phyloP scores from a whole-genome alignment of 2,113 vertebrate genomes.

The Formicarius rufipectus region DNA sequence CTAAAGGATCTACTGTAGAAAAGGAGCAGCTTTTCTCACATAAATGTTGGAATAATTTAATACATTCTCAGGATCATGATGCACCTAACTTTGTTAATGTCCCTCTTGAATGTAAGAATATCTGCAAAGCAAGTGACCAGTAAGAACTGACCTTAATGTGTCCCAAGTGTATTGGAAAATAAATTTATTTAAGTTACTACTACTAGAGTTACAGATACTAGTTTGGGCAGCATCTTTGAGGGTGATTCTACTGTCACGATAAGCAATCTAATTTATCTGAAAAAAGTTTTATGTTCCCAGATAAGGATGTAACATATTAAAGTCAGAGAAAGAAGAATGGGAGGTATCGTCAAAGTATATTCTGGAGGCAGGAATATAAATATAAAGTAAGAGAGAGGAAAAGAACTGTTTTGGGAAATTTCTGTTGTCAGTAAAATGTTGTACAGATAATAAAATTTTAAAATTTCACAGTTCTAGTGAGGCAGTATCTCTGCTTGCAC shows the following conservation, averaged over 20 bases:
- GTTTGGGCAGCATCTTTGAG: not conserved
- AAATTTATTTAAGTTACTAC: not conserved
- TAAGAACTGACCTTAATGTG: not conserved
- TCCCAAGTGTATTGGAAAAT: not conserved
- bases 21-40: not conserved
- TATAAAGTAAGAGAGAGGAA: not conserved
- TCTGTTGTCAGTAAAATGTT: not conserved
- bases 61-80: not conserved
- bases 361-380: not conserved
- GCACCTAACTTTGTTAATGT: not conserved
- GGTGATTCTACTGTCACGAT: not conserved
- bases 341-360: not conserved
- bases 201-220: not conserved
- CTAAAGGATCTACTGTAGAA: not conserved
- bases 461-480: not conserved
- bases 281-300: not conserved
- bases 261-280: not conserved
- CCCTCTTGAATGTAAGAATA: rapidly evolving
- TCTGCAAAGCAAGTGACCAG: not conserved
- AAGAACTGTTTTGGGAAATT: not conserved
- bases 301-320: not conserved
- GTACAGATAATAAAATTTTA: not conserved
- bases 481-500: not conserved
- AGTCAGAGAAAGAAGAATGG: not conserved
- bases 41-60: not conserved